phyloP scores from a whole-genome alignment of 2,113 vertebrate species.

The Saccopteryx bilineata region DNA sequence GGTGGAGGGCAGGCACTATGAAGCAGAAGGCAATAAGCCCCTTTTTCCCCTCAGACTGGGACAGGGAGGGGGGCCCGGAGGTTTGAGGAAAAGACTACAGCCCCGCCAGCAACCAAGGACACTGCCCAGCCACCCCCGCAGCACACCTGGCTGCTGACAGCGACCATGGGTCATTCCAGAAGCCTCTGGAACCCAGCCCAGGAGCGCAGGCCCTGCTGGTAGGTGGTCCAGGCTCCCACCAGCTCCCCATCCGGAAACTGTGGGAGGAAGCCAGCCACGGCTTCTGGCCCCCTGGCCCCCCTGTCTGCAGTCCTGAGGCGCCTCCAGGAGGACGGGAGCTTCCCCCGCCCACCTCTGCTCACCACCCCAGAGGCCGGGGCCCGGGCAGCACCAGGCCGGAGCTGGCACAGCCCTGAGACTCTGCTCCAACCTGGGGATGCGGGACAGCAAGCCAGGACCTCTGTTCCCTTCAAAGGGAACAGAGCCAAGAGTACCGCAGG shows the following conservation, averaged over 20 bases:
- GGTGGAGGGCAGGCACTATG: not conserved
- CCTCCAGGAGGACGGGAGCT: accelerated
- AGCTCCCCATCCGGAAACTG: not conserved
- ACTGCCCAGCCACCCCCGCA: not conserved
- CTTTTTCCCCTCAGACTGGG: not conserved
- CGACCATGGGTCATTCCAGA: not conserved
- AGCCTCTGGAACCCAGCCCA: not conserved
- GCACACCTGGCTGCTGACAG: not conserved
- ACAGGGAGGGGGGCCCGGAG: not conserved
- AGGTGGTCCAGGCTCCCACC: not conserved
- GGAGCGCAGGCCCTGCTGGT: not conserved
- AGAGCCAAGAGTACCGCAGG: not conserved
- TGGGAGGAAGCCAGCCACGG: not conserved
- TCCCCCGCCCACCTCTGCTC: accelerated
- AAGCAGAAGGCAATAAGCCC: not conserved
- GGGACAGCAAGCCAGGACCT: not conserved
- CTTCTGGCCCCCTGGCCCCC: accelerated
- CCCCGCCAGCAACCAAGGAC: not conserved
- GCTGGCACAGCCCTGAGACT: not conserved
- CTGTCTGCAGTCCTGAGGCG: accelerated
- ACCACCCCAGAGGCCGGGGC: not conserved
- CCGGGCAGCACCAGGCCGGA: not conserved
- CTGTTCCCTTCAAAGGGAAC: not conserved
- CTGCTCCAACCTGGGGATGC: not conserved
- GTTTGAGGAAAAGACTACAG: not conserved